Percentiles rank a stretch among this genome's conserved stretches.
These are phyloP conservation scores for Drosophila trichaetosa DNA, from an alignment of 2,888 invertebrate genomes.

Conservation along the genomic window DNA sequence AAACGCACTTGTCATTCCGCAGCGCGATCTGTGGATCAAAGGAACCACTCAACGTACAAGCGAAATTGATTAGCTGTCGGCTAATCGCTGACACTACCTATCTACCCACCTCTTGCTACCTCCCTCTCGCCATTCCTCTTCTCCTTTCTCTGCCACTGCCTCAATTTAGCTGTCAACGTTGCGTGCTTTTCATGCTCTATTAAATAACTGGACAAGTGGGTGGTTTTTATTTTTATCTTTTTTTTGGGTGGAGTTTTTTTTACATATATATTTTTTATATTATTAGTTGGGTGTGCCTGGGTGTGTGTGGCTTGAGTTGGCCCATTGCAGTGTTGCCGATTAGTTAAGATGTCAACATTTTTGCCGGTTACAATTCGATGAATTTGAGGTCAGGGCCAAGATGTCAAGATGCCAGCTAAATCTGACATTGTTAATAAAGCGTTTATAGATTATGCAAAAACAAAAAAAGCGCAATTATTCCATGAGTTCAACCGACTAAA, in stretches of 20 bases:
- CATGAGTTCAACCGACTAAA: constrained; percentile 16
- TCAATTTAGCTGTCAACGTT: constrained; percentile 40
- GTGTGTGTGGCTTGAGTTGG: constrained; percentile 14
- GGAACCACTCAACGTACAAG: constrained; percentile 14
- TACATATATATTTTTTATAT: not conserved
- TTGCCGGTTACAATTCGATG: constrained; percentile 37
- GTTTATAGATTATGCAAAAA: constrained; percentile 22
- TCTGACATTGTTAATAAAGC: constrained; percentile 2
- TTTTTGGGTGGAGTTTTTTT: constrained; percentile 11
- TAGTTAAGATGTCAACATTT: constrained; percentile 37
- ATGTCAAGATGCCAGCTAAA: constrained; percentile 2
- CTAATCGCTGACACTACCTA: constrained; percentile 74
- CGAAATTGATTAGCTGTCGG: constrained; percentile 77
- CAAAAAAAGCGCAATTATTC: constrained; percentile 17
- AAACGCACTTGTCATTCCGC: constrained; percentile 70
- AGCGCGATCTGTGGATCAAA: constrained; percentile 20
- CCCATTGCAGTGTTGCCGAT: constrained; percentile 7
- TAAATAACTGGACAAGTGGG: constrained; percentile 59
- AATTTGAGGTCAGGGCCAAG: constrained; percentile 46
- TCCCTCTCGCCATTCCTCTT: not conserved
- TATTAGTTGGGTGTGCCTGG: constrained; percentile 3
- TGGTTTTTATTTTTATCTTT: constrained; percentile 14
- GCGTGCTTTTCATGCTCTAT: constrained; percentile 65
- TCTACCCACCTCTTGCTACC: constrained; percentile 7
- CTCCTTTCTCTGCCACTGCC: constrained; percentile 1